These are phyloP conservation scores for Bursaphelenchus okinawaensis DNA, from an alignment of 2,888 invertebrate species.

Conservation along the genomic window DNA sequence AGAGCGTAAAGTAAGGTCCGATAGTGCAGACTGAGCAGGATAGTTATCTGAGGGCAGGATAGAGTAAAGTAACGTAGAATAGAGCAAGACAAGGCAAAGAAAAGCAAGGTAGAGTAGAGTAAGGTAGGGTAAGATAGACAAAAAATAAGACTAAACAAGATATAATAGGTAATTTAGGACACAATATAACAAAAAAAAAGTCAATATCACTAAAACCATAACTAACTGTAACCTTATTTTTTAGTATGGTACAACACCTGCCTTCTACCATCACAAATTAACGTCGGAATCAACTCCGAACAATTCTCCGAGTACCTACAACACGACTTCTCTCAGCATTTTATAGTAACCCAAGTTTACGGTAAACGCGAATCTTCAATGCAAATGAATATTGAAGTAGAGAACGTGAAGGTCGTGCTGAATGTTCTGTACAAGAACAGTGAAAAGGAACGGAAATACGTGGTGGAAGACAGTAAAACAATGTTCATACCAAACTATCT, in stretches of 20 bases:
- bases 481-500: not conserved
- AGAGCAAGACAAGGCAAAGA: no score
- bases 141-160: no score
- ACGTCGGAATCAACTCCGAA: not conserved
- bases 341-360: not conserved
- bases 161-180: not conserved
- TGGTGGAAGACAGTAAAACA: not conserved
- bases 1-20: no score
- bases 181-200: not conserved
- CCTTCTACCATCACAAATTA: not conserved
- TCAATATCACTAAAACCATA: not conserved
- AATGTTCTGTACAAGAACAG: not conserved
- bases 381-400: not conserved
- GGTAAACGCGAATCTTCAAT: not conserved
- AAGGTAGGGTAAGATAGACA: no score
- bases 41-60: no score
- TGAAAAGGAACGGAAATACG: not conserved
- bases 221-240: not conserved
- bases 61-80: no score
- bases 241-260: not conserved
- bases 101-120: no score
- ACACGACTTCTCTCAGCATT: not conserved
- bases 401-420: not conserved
- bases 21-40: no score
- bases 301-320: not conserved